These are phyloP conservation scores for Casuarius casuarius DNA, from an alignment of 2,113 vertebrate species.

Conservation along the genomic window DNA sequence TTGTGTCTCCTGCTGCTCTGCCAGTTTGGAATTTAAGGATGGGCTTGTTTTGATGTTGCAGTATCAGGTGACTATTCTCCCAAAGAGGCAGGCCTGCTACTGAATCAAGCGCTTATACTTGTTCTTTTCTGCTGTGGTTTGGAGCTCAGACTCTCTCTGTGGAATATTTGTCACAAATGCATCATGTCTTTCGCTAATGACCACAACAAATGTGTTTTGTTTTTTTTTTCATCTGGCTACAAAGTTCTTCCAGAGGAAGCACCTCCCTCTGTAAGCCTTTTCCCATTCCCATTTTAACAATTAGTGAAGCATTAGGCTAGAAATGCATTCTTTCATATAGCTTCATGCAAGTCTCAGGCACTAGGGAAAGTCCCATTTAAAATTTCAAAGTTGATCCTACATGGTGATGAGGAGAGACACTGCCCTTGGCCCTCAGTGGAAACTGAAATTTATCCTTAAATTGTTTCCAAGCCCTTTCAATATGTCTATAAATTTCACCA, in stretches of 20 bases:
- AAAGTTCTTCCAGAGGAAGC: neutral
- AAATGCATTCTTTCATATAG: neutral
- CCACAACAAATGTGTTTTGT: neutral
- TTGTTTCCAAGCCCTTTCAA: neutral
- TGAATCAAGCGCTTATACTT: neutral
- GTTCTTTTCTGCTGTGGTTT: neutral
- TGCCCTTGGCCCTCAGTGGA: neutral
- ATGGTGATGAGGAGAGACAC: neutral
- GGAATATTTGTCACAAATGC: neutral
- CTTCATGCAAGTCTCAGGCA: neutral
- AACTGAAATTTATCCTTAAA: neutral
- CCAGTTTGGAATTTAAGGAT: neutral
- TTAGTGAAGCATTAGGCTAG: neutral
- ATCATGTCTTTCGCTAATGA: neutral
- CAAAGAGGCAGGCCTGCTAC: neutral
- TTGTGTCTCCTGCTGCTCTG: neutral
- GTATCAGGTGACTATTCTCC: neutral
- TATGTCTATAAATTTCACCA: neutral
- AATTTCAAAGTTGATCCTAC: neutral
- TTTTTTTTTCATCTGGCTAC: neutral
- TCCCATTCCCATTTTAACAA: neutral
- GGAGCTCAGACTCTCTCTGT: neutral
- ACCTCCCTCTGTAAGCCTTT: neutral
- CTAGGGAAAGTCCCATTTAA: neutral
- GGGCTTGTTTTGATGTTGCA: neutral